Evolutionary conservation across 2,113 vertebrate genomes (phyloP), one percentile per base, ranked within the genome.

Genomic region (Pandion haliaetus): DNA sequence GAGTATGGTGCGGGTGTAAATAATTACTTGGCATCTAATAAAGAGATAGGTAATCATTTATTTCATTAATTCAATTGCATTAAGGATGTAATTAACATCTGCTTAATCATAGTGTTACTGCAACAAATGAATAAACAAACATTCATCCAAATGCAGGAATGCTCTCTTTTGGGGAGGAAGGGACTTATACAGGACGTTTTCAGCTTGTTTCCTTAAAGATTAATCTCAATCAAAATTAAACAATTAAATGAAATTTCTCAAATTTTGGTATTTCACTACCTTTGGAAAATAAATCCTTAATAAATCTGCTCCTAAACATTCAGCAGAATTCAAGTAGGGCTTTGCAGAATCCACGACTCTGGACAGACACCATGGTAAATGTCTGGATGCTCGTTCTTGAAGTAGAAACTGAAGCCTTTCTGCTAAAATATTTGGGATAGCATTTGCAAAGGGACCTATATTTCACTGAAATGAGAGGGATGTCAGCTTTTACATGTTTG

Each of bases 351-450:
- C 57, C 4, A 0, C 4, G 3, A 4, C 26, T 72, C 42, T 18
- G 14, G 10, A 14, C 19, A 47, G 24, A 50, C 2, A 0, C 45
- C 0, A 0, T 14, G 16, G 49, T 70, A 76, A 84, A 65, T 1
- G 0, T 25, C 50, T 26, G 40, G 40, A 38, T 76, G 25, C 14
- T 88, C 36, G 29, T 55, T 31, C 42, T 55, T 66, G 49, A 80
- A 47, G 20, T 4, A 54, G 50, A 71, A 84, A 81, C n/a, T 15
- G 25, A 59, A 81, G 20, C 32, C 28, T 71, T 76, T 55, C 20
- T 50, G 32, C 55, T 74, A 54, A 63, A 5, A 44, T 11, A 59
- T 31, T 29, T 55, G 32, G 16, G 20, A 58, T n/a, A 65, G 8
- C 28, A 54, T 80, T 87, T 82, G 29, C 77, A 90, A 52, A 79